Base-by-base conservation (phyloP, 30 jellyfish, hydroid and myxozoan species). In the Turritopsis rubra region DNA sequence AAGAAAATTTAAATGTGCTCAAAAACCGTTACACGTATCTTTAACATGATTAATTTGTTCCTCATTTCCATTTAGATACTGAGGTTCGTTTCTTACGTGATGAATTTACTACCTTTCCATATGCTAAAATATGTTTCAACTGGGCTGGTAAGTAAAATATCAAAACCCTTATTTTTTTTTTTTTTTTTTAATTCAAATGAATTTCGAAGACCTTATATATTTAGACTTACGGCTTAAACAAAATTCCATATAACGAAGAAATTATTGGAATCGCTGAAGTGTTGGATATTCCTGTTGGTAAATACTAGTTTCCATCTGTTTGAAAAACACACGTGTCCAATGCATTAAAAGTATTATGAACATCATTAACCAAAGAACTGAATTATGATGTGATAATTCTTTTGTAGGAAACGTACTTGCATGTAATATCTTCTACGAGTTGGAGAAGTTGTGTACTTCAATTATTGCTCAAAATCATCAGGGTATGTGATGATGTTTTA, bases 191-290 rank as follows among this genome's bases (percentile, higher is more conserved):
- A n/a, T n/a, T n/a, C n/a, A n/a, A n/a, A n/a, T n/a, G n/a, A n/a
- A n/a, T n/a, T 41, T 5, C 60, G 13, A 41, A 41, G 60, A 3
- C 60, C 60, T n/a, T n/a, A 41, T 68, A 17, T 23, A n/a, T 73
- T 74, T 29, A 23, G 53, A 41, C 17, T n/a, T 13, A 13, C 13
- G 82, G 82, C 13, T n/a, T 74, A 20, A 3, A 74, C 26, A 74
- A 74, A 74, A 9, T 74, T 29, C 82, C 82, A 29, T 74, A 74
- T 29, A 16, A 29, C 21, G 82, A 74, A n/a, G 82, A 74, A 41
- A 74, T 74, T 16, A 23, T 74, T 74, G 82, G 82, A n/a, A 74
- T 74, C 21, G 82, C 82, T n/a, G 41, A 74, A 74, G 82, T 71
- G 18, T 8, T 74, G 17, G 82, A 74, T 74, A 17, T 74, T 26